Percentiles rank a stretch among this genome's conserved stretches.
phyloP scores from a whole-genome alignment of 2,888 invertebrate species.

The Vannuccia rotundouncinata region DNA sequence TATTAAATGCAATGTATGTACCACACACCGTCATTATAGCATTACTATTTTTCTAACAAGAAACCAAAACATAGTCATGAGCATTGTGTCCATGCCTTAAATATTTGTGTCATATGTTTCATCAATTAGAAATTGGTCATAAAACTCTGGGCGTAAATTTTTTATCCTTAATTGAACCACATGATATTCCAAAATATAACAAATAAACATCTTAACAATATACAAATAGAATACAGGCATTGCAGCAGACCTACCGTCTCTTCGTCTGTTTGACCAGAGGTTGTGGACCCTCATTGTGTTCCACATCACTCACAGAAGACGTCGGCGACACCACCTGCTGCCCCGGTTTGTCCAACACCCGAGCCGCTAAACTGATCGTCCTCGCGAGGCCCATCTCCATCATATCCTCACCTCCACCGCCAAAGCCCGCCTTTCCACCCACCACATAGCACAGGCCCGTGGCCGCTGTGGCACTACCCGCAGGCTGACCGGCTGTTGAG shows the following conservation, averaged over 20 bases:
- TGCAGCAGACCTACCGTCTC: not conserved
- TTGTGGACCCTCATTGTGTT: not conserved
- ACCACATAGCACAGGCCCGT: not conserved
- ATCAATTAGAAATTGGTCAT: too few species aligned
- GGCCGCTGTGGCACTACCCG: not conserved
- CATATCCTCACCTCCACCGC: slow-evolving; percentile 5
- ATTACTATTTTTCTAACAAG: too few species aligned
- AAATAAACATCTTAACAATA: too few species aligned
- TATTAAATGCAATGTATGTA: too few species aligned
- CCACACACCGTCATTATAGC: too few species aligned
- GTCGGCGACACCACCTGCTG: not conserved
- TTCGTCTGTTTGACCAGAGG: not conserved
- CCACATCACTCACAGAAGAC: not conserved
- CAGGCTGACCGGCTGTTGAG: not conserved
- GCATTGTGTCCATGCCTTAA: too few species aligned
- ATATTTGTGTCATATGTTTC: too few species aligned
- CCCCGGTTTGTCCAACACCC: not conserved
- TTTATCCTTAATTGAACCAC: too few species aligned
- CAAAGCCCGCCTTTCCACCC: slow-evolving; percentile 2
- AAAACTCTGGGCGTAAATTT: too few species aligned
- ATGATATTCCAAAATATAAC: too few species aligned
- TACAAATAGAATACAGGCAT: too few species aligned
- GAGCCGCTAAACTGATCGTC: not conserved
- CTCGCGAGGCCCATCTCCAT: slow-evolving; percentile 2
- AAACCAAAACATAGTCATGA: too few species aligned